Evolutionary conservation across 2,113 vertebrate species (phyloP).

Genomic region (Apteryx mantelli): DNA sequence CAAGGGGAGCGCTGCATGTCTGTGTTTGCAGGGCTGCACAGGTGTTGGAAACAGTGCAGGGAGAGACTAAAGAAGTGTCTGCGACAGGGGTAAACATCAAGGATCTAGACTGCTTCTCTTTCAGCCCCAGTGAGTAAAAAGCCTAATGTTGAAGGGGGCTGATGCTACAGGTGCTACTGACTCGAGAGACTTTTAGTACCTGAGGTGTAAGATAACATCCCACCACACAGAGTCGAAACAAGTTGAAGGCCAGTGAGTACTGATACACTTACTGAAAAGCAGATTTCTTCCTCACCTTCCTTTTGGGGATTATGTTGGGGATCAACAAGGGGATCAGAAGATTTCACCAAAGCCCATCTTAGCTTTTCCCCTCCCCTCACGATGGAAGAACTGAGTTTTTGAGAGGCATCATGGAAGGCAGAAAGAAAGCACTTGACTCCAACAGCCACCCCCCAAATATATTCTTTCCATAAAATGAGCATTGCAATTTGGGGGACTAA

Average conservation of each 20-base stretch:
- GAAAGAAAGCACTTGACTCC: neutral
- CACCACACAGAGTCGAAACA: neutral
- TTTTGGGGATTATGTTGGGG: neutral
- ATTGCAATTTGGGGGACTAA: neutral
- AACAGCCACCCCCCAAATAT: neutral
- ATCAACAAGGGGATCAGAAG: neutral
- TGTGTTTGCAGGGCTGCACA: neutral
- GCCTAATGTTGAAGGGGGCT: neutral
- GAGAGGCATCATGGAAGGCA: neutral
- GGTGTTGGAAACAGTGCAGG: too few species aligned
- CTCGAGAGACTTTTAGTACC: neutral
- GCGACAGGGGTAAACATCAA: neutral
- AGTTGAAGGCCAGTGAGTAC: neutral
- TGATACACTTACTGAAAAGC: neutral
- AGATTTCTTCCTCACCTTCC: neutral
- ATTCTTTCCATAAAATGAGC: neutral
- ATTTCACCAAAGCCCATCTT: neutral
- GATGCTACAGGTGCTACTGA: neutral
- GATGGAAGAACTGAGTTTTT: constrained; percentile 1
- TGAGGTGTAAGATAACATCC: neutral
- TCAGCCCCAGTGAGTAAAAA: neutral
- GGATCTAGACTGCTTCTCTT: neutral
- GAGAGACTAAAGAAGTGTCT: too few species aligned
- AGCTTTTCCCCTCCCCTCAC: neutral
- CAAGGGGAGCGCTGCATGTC: neutral